A percentile compares a stretch with the other conserved stretches of the same genome.
Evolutionary conservation across 2,797 vertebrate species (phyloP).

Genomic region (Manis javanica): DNA sequence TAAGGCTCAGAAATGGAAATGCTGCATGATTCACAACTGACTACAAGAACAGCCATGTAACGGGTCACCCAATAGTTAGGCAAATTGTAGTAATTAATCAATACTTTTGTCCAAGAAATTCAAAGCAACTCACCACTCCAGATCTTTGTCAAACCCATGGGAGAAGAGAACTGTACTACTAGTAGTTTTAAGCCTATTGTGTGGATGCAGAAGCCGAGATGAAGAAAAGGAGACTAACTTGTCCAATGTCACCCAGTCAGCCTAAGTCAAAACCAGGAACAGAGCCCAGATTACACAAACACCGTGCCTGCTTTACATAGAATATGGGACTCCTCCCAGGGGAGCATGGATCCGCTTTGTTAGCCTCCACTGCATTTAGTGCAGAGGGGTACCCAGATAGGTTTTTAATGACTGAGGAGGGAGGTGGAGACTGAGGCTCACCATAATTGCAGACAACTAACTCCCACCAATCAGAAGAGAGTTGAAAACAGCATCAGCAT

Average conservation of each 20-base stretch:
- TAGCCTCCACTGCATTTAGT: neutral
- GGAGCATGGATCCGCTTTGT: neutral
- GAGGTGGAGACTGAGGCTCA: neutral
- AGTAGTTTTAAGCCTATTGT: neutral
- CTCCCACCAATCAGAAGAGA: neutral
- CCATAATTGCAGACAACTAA: neutral
- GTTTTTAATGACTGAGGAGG: neutral
- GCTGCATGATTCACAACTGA: neutral
- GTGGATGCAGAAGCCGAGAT: neutral
- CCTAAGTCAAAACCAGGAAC: neutral
- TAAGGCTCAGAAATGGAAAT: neutral
- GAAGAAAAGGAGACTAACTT: conserved; percentile 33
- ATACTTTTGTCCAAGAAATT: conserved; percentile 21
- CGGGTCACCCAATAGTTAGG: neutral
- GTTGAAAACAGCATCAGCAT: neutral
- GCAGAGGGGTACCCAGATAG: neutral
- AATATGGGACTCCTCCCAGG: neutral
- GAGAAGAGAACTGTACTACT: neutral
- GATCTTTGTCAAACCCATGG: neutral
- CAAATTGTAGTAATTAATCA: neutral
- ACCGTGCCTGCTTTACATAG: neutral
- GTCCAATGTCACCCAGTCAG: neutral
- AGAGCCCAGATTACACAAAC: neutral
- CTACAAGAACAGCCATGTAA: neutral
- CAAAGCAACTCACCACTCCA: neutral